These are phyloP conservation scores for Atta cephalotes DNA, from an alignment of 1,140 invertebrate species.

Conservation along the genomic window DNA sequence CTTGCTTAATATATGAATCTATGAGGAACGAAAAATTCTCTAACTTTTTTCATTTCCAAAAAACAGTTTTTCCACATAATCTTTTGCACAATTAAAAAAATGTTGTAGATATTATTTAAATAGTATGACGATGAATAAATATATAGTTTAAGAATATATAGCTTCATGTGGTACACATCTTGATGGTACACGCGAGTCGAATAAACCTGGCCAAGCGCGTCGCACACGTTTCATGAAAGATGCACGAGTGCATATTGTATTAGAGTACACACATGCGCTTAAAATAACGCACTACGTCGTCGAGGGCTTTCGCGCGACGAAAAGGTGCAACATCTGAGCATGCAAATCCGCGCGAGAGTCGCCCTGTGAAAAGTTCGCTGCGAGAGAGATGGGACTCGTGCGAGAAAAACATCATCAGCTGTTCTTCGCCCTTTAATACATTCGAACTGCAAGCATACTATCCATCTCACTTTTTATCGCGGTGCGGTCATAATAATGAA, in stretches of 20 bases:
- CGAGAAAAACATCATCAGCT: constrained; percentile 6
- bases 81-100: neutral
- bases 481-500: neutral
- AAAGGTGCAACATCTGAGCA: constrained; percentile 11
- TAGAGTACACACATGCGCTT: constrained; percentile 34
- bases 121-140: neutral
- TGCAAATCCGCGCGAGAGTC: constrained; percentile 38
- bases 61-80: too few species aligned
- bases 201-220: constrained; percentile 12
- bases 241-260: constrained; percentile 54
- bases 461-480: neutral
- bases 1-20: neutral
- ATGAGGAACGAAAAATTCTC: neutral
- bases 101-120: neutral
- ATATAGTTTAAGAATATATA: neutral
- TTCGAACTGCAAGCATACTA: neutral
- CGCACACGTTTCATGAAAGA: constrained; percentile 47
- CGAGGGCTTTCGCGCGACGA: neutral
- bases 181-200: neutral
- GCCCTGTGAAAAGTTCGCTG: neutral
- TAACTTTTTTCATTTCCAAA: neutral
- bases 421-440: neutral
- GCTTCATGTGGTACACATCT: neutral
- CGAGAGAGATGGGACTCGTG: neutral
- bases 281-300: constrained; percentile 41